Percentiles rank a stretch among this genome's conserved stretches.
Evolutionary conservation across 2,888 invertebrate species (phyloP).

Genomic region (Ectropis crepuscularia): DNA sequence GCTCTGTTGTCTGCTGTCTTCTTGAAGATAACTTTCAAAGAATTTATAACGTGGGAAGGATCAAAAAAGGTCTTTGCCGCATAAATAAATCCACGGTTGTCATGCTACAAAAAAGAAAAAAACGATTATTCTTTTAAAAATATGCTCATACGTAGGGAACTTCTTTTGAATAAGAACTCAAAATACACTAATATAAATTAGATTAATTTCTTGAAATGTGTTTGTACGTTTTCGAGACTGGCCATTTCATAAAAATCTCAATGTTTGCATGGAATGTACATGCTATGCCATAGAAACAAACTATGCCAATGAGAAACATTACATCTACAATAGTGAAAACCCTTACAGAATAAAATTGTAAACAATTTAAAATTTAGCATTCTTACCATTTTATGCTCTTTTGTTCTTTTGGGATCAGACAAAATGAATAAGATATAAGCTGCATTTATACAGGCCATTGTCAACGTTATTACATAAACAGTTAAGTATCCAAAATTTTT

Average conservation of each 20-base stretch:
- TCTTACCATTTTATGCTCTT: slow-evolving; percentile 69
- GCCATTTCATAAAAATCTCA: too few species aligned
- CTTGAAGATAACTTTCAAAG: too few species aligned
- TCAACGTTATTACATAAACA: slow-evolving; percentile 19
- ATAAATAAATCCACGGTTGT: slow-evolving; percentile 10
- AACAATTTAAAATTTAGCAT: background rate
- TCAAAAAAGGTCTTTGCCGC: slow-evolving; percentile 20
- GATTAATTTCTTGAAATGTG: too few species aligned
- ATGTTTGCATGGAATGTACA: too few species aligned
- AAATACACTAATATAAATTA: too few species aligned
- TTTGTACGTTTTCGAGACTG: too few species aligned
- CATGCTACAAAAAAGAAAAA: slow-evolving; percentile 20
- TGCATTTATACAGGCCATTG: slow-evolving; percentile 7
- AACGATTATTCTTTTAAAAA: background rate
- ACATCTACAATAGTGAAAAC: too few species aligned
- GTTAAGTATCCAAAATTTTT: slow-evolving; percentile 32
- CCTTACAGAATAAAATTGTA: too few species aligned
- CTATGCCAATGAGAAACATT: background rate
- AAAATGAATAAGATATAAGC: slow-evolving; percentile 18
- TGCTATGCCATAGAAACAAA: too few species aligned
- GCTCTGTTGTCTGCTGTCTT: background rate
- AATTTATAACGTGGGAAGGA: background rate
- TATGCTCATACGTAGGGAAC: too few species aligned
- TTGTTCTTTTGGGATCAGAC: slow-evolving; percentile 73
- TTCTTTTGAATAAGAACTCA: too few species aligned